Percentiles rank a stretch among this genome's conserved stretches.
Evolutionary conservation across 2,797 vertebrate species (phyloP).

Genomic region (Setipinna tenuifilis): DNA sequence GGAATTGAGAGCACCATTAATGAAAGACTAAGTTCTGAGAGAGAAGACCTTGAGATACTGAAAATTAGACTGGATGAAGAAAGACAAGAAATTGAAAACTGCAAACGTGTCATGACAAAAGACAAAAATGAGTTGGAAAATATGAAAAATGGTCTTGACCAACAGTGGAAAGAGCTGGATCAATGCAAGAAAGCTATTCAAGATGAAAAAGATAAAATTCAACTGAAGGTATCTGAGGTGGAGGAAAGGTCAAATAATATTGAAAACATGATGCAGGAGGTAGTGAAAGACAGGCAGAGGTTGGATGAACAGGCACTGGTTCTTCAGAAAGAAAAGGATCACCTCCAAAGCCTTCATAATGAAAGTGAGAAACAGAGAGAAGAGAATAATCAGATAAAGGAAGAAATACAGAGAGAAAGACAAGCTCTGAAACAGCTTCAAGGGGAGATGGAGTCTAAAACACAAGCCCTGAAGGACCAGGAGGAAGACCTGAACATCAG

Average conservation of each 20-base stretch:
- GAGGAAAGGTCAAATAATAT: neutral
- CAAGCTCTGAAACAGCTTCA: neutral
- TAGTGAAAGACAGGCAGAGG: neutral
- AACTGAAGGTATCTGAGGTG: neutral
- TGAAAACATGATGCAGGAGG: neutral
- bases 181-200: slow-evolving; percentile 5
- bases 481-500: neutral
- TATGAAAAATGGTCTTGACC: slow-evolving; percentile 29
- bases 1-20: neutral
- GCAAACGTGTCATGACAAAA: slow-evolving; percentile 2
- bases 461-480: neutral
- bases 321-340: slow-evolving; percentile 14
- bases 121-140: slow-evolving; percentile 32
- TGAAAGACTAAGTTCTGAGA: neutral
- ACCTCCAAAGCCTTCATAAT: slow-evolving; percentile 29
- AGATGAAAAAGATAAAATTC: slow-evolving; percentile 27
- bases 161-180: slow-evolving; percentile 11
- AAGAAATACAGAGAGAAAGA: neutral
- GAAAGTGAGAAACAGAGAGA: slow-evolving; percentile 27
- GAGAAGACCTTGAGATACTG: slow-evolving; percentile 28
- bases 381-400: neutral
- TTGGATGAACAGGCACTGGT: neutral
- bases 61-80: slow-evolving; percentile 9
- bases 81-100: slow-evolving; percentile 27
- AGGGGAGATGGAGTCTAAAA: neutral